Evolutionary conservation across 2,888 invertebrate species (phyloP).

Genomic region (Mactromeris polynyma): DNA sequence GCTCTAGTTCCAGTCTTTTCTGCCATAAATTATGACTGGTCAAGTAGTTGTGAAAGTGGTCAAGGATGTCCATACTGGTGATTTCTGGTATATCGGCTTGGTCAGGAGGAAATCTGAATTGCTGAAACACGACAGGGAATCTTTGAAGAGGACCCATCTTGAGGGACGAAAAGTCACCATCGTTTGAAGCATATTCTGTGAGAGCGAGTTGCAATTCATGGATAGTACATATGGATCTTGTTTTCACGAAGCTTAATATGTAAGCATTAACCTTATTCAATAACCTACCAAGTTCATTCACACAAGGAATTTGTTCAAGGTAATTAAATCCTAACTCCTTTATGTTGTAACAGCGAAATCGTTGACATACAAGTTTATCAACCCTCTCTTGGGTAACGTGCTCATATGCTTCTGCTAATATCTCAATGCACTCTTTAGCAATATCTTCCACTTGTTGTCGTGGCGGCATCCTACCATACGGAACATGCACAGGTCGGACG

Average conservation of each 20-base stretch:
- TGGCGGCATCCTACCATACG: conserved; percentile 38
- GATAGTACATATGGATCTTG: conserved; percentile 82
- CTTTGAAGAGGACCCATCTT: conserved; percentile 84
- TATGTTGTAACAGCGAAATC: conserved; percentile 63
- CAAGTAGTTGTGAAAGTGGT: conserved; percentile 78
- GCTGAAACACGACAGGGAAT: conserved; percentile 81
- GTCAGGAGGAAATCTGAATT: conserved; percentile 83
- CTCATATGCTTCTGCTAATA: conserved; percentile 81
- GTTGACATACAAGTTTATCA: conserved; percentile 78
- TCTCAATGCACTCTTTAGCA: conserved; percentile 83
- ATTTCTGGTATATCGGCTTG: conserved; percentile 81
- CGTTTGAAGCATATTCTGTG: conserved; percentile 76
- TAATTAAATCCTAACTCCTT: conserved; percentile 58
- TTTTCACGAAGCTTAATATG: conserved; percentile 81
- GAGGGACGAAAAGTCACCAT: conserved; percentile 78
- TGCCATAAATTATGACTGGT: conserved; percentile 81
- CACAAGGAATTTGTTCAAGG: conserved; percentile 72
- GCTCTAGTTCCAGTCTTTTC: conserved; percentile 75
- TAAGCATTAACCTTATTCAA: conserved; percentile 79
- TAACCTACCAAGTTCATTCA: conserved; percentile 79
- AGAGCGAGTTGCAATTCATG: conserved; percentile 80
- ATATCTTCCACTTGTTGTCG: conserved; percentile 77
- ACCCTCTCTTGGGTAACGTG: conserved; percentile 81
- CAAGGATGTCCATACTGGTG: conserved; percentile 80
- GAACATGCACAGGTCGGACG: conserved; percentile 55